These are phyloP conservation scores for Bolinopsis microptera DNA, from an alignment of 37 sponge, comb jelly and placozoan genomes.

Conservation along the genomic window DNA sequence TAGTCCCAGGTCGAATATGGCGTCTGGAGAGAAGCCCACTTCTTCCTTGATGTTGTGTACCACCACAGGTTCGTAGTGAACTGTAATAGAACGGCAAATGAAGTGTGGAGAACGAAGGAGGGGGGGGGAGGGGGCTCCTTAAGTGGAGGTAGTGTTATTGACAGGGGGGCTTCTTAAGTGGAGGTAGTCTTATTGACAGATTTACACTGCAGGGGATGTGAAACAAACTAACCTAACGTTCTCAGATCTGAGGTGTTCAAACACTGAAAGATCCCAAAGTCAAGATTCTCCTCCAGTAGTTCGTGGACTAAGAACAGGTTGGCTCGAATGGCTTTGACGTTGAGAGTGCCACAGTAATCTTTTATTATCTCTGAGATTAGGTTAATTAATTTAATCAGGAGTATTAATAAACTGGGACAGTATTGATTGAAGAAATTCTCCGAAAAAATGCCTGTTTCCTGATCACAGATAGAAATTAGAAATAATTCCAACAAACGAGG, in stretches of 20 bases:
- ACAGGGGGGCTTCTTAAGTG: no score
- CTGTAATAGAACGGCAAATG: no score
- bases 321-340: not conserved
- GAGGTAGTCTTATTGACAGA: no score
- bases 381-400: no score
- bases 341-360: slow-evolving; percentile 5
- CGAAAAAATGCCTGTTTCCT: no score
- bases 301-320: slow-evolving; percentile 25
- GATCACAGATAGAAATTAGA: no score
- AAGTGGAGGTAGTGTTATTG: no score
- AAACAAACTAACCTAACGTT: not conserved
- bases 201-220: no score
- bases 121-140: not conserved
- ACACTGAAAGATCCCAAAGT: slow-evolving; percentile 11
- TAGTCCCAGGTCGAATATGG: slow-evolving; percentile 37
- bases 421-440: no score
- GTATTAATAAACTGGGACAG: no score
- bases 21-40: slow-evolving; percentile 42
- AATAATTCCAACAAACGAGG: no score
- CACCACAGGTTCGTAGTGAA: slow-evolving; percentile 38
- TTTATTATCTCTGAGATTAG: not conserved
- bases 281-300: slow-evolving; percentile 1
- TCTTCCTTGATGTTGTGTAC: slow-evolving; percentile 40
- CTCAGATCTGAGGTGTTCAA: not conserved
- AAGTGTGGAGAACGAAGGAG: not conserved